A percentile compares a stretch with the other conserved stretches of the same genome.
These are phyloP conservation scores for Diceros bicornis DNA, from an alignment of 2,797 vertebrate genomes.

Conservation along the genomic window DNA sequence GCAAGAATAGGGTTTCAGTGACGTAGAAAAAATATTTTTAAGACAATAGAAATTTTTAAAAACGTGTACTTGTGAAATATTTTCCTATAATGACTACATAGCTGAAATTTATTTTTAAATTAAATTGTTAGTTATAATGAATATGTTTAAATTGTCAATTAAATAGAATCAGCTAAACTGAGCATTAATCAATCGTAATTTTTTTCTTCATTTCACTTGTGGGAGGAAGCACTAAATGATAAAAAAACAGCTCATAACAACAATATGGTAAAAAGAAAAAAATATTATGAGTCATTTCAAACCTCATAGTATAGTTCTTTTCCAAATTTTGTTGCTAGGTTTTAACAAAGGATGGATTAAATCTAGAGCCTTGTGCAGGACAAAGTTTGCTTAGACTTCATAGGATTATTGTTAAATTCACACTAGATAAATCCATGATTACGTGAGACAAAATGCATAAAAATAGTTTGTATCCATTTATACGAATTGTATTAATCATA, in stretches of 20 bases:
- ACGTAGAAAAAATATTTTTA: constrained; percentile 31
- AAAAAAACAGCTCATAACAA: background rate
- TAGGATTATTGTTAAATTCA: background rate
- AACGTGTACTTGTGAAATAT: background rate
- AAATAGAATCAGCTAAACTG: background rate
- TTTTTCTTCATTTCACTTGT: background rate
- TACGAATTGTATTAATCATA: background rate
- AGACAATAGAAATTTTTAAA: background rate
- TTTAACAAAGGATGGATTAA: background rate
- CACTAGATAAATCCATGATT: background rate
- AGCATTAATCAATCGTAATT: background rate
- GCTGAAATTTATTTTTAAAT: constrained; percentile 43
- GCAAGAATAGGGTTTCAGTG: constrained; percentile 54
- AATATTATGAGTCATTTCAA: background rate
- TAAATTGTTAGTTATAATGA: background rate
- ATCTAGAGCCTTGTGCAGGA: background rate
- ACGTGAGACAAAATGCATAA: background rate
- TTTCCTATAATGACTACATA: background rate
- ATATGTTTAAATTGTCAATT: constrained; percentile 38
- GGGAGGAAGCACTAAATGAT: background rate
- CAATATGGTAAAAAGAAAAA: background rate
- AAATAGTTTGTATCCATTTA: background rate
- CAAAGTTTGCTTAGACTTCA: background rate
- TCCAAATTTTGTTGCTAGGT: background rate
- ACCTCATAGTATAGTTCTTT: background rate